Base-by-base conservation (phyloP, 2,113 vertebrate species). In the Trichomycterus rosablanca region DNA sequence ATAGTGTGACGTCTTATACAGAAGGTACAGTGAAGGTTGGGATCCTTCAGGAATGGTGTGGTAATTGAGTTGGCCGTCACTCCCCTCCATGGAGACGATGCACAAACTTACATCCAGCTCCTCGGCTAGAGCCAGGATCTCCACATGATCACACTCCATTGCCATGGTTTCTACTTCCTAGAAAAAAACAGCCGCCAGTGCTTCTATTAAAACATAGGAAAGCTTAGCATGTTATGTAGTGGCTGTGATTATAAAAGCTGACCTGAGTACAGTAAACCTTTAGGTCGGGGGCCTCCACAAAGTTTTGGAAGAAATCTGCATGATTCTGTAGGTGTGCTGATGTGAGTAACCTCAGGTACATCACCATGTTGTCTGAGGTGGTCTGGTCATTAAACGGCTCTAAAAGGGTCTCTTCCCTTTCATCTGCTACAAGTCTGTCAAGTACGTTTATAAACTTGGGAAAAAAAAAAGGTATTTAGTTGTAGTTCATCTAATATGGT, bases 81-180 rank as follows among this genome's bases (percentile, higher is more conserved):
- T 72, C 66, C 76, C 81, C 32, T 82, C 88, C 79, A 80, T 76
- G 0, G 83, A 88, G 37, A 80, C 88, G 5, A 91, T 85, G 61
- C 87, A 80, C 2, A 83, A 78, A 72, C 79, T 76, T 2, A 87
- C 59, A 28, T 73, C 86, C 72, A 92, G 68, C 0, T 89, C 89
- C 59, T 89, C 84, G 0, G 84, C 83, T 65, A 91, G 76, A 37
- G 90, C 90, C 0, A 86, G 79, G 70, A 92, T 88, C 77, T 88
- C 85, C 70, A 89, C 85, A 4, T 85, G 87, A 46, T 89, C 84
- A 28, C 88, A 86, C 59, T 90, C 86, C 72, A 81, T 75, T 0
- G 84, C 81, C 85, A 88, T 88, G 48, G 77, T 70, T 76, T 92
- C 84, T 66, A 88, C 84, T 52, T 91, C 87, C 90, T 93, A 66